Evolutionary conservation across 2,113 vertebrate species (phyloP).

Genomic region (Litocranius walleri): DNA sequence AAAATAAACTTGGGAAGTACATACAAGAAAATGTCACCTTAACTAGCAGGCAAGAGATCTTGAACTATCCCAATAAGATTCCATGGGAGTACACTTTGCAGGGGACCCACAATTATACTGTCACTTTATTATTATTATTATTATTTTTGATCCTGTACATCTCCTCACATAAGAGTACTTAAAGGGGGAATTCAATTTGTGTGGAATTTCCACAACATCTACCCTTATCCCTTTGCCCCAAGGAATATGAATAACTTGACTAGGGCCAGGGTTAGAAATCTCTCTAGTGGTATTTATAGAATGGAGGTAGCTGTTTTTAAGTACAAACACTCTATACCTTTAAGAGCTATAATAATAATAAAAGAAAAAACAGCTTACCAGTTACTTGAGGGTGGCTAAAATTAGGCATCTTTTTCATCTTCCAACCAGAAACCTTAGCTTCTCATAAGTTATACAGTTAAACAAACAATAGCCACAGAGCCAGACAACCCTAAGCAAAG

Average conservation of each 20-base stretch:
- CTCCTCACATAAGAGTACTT: background rate
- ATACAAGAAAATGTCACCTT: background rate
- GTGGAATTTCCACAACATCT: background rate
- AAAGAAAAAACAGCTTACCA: background rate
- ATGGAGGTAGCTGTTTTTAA: background rate
- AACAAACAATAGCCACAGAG: background rate
- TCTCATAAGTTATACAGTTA: background rate
- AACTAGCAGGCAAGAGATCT: background rate
- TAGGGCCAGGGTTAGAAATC: background rate
- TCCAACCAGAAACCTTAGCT: background rate
- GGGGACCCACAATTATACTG: background rate
- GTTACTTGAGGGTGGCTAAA: background rate
- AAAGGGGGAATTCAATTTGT: background rate
- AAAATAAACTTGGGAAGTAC: background rate
- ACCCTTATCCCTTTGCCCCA: background rate
- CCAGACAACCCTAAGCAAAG: slow-evolving; percentile 19
- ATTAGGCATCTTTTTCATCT: background rate
- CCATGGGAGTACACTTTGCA: background rate
- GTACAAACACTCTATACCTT: background rate
- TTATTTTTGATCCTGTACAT: background rate
- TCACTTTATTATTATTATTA: background rate
- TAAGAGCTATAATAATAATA: background rate
- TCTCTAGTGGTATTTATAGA: background rate
- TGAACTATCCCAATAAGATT: background rate
- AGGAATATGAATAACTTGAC: background rate